Base-by-base conservation (phyloP, 2,797 vertebrate species). In the Eulemur mongoz region DNA sequence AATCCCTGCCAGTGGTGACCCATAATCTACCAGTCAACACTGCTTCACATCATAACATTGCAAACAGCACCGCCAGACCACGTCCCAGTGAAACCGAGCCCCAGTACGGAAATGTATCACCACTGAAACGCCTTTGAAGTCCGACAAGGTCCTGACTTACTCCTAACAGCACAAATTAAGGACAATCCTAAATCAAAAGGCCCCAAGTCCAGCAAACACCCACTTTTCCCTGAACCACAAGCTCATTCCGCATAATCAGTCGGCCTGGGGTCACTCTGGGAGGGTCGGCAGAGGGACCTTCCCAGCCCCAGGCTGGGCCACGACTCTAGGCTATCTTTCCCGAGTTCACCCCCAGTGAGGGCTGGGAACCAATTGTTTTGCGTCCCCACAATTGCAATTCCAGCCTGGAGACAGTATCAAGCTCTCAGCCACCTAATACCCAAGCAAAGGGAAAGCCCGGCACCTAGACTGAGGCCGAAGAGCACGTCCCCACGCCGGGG, bases 1-100 rank as follows among this genome's bases (percentile, higher is more conserved):
- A 12, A n/a, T 1, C 9, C 15, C 57, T 54, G n/a, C 4, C 22
- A 1, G 1, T 1, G 52, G 1, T 61, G 7, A 20, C 0, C 0
- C 17, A 20, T 35, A 48, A 12, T 4, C 32, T 7, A 23, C 40
- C 57, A 0, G 8, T 8, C 89, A 45, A 72, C 35, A 30, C 40
- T 4, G 65, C 83, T 59, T 45, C 17, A 40, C n/a, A 12, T 32
- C 57, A 61, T 8, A 81, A 81, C 20, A 54, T 78, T 17, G 27
- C 12, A 9, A 3, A n/a, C 25, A 73, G 40, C 35, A 40, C 12
- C 35, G 22, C 65, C 54, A 8, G 52, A 10, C 4, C 40, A 27
- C 0, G 12, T 20, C 23, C 27, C n/a, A 1, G 20, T 30, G 38
- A 87, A 70, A 73, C 18, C 70, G 22, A 32, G 9, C 23, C 2